phyloP scores from a whole-genome alignment of 2,113 vertebrate species.

The Spermophilus dauricus region DNA sequence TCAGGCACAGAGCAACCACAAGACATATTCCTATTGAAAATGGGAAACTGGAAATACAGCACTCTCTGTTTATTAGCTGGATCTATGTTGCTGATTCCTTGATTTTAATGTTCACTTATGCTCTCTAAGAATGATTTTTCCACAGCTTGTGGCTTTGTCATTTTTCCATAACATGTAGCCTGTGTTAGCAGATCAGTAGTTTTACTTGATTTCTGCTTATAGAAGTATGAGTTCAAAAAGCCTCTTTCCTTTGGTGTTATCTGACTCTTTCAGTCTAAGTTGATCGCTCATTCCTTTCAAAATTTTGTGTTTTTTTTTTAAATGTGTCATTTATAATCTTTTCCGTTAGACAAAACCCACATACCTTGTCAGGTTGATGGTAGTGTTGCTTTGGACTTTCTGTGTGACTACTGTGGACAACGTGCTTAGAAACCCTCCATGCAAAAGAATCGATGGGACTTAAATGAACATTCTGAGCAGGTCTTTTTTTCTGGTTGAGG shows the following conservation, averaged over 20 bases:
- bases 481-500: constrained; percentile 14
- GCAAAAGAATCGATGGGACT: background rate
- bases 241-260: background rate
- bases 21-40: background rate
- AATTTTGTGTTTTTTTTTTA: background rate
- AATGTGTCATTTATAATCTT: background rate
- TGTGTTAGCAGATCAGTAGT: background rate
- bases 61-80: background rate
- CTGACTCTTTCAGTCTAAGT: background rate
- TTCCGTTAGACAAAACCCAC: background rate
- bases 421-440: background rate
- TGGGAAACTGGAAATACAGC: no score
- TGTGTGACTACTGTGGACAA: background rate
- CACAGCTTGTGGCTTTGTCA: background rate
- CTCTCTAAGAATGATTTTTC: background rate
- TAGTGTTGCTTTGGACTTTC: background rate
- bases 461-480: background rate
- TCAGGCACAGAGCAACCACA: background rate
- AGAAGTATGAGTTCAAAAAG: background rate
- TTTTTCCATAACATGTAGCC: background rate
- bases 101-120: background rate
- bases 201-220: background rate
- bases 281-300: background rate
- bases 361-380: background rate
- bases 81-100: background rate